phyloP scores from a whole-genome alignment of 2,888 invertebrate genomes.

The Lacanobia oleracea region DNA sequence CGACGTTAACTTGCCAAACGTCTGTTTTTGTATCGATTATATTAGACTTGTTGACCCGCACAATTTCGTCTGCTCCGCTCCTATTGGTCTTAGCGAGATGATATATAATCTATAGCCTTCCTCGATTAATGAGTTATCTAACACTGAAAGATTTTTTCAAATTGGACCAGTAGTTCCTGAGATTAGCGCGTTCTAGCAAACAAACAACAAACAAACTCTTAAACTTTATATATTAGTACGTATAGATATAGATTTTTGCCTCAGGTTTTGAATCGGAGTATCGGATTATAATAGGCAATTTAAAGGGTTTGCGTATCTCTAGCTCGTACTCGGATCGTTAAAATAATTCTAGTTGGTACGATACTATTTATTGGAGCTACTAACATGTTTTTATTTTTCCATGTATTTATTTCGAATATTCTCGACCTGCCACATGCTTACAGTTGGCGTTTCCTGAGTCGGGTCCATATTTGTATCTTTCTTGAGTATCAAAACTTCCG shows the following conservation, averaged over 20 bases:
- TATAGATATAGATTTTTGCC: constrained; percentile 45
- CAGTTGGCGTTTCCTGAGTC: constrained; percentile 13
- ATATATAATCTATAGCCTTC: too few relatives aligned
- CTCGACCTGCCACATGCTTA: constrained; percentile 7
- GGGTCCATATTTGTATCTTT: constrained; percentile 23
- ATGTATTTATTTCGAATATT: constrained; percentile 14
- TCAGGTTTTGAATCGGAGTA: constrained; percentile 57
- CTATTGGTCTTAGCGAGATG: too few relatives aligned
- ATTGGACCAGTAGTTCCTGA: too few relatives aligned
- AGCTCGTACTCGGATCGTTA: constrained; percentile 27
- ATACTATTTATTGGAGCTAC: constrained; percentile 7
- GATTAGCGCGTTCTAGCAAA: too few relatives aligned
- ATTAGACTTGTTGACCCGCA: too few relatives aligned
- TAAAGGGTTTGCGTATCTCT: constrained; percentile 17
- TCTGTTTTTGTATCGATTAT: constrained; percentile 35
- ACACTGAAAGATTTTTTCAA: too few relatives aligned
- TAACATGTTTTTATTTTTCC: not conserved
- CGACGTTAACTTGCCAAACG: constrained; percentile 44
- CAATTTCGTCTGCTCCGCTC: too few relatives aligned
- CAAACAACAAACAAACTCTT: too few relatives aligned
- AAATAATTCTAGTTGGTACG: constrained; percentile 12
- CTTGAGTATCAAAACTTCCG: constrained; percentile 24
- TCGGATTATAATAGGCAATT: constrained; percentile 50
- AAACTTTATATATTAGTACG: too few relatives aligned
- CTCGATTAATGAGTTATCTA: too few relatives aligned